Base-by-base conservation (phyloP, 2,888 invertebrate species). In the Orthosia incerta region DNA sequence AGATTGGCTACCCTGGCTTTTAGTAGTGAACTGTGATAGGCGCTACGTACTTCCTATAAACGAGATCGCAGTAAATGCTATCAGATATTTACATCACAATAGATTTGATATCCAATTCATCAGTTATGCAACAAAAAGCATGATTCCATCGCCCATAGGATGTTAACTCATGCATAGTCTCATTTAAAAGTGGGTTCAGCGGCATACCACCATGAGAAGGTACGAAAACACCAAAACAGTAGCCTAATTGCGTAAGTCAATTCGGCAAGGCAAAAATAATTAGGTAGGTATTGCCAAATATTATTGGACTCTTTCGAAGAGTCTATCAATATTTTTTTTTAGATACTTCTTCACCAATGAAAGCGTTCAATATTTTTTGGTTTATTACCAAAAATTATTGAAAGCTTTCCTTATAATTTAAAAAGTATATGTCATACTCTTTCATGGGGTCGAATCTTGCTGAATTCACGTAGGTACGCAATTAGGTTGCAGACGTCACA, bases 121-220 rank as follows among this genome's bases (percentile, higher is more conserved):
- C 39, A 63, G 48, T 23, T 56, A 64, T 61, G 23, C 57, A 20
- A 84, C 80, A 80, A 80, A 80, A 80, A 73, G 63, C 67, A 55
- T 68, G 84, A 84, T 23, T 72, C 16, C 31, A 68, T 57, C 5
- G 53, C 56, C 51, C 51, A 80, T 84, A 50, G 53, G 56, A 67
- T 53, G 74, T 65, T 68, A 57, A 57, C 26, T 83, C 80, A 80
- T 65, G 84, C 79, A 79, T 83, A 51, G 51, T 76, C 31, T 82
- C 39, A 45, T 79, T 78, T 61, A 13, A 57, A 57, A 71, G 20
- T 51, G 16, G 62, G n/a, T 26, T 46, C 20, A 46, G 46, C n/a
- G 16, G 50, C 16, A 50, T 63, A 50, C 60, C 55, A 39, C 60
- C 2, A 1, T 55, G 18, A 75, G 51, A 23, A 50, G 23, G 3